A percentile compares a stretch with the other conserved stretches of the same genome.
Conservation (phyloP, 2,888 invertebrate species). For the Osedax frankpressi region DNA sequence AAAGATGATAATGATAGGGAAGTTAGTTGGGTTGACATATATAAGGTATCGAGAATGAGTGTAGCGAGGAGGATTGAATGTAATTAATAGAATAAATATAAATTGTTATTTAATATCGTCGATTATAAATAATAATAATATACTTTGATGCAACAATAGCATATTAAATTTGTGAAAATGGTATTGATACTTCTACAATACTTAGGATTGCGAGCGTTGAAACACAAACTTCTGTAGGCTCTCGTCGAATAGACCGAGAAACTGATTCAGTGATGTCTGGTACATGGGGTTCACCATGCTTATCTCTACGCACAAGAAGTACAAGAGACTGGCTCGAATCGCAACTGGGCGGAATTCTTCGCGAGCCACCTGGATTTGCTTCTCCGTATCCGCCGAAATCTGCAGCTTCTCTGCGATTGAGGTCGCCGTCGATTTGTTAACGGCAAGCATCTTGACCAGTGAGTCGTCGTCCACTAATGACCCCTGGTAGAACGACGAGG, state of each 20-base stretch:
- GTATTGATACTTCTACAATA: too few relatives aligned
- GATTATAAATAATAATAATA: too few relatives aligned
- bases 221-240: slow-evolving; percentile 60
- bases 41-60: too few relatives aligned
- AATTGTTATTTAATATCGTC: too few relatives aligned
- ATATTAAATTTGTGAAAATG: too few relatives aligned
- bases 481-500: slow-evolving; percentile 57
- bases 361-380: slow-evolving; percentile 78
- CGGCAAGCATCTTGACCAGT: slow-evolving; percentile 54
- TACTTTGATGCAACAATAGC: too few relatives aligned
- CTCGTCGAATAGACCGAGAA: slow-evolving; percentile 69
- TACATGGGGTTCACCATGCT: slow-evolving; percentile 77
- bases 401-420: slow-evolving; percentile 85
- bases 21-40: too few relatives aligned
- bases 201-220: too few relatives aligned
- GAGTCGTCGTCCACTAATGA: slow-evolving; percentile 74
- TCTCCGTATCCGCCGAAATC: slow-evolving; percentile 81
- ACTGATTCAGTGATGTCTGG: slow-evolving; percentile 73
- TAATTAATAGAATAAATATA: too few relatives aligned
- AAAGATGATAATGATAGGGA: too few relatives aligned
- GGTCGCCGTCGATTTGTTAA: slow-evolving; percentile 55
- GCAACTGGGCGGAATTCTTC: slow-evolving; percentile 28
- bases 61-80: too few relatives aligned
- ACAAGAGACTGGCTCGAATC: slow-evolving; percentile 56
- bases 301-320: slow-evolving; percentile 76